Evolutionary conservation across 2,113 vertebrate species (phyloP).

Genomic region (Myiozetetes cayanensis): DNA sequence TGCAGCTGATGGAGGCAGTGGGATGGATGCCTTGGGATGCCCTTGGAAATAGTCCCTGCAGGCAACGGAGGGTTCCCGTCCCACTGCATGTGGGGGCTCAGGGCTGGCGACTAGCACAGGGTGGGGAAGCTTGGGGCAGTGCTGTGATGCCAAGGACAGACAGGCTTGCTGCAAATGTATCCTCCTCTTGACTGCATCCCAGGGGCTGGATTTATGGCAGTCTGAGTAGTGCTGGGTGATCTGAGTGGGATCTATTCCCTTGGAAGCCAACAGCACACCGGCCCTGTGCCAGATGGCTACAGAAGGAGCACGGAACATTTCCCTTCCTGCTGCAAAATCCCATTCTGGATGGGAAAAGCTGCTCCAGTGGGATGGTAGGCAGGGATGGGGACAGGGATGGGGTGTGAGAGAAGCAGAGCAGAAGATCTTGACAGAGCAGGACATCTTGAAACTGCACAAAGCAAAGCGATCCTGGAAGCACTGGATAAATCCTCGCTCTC

Average conservation of each 20-base stretch:
- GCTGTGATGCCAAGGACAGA: not conserved
- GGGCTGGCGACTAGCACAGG: not conserved
- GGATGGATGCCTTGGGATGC: not conserved
- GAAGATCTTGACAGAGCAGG: not conserved
- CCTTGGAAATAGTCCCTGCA: not conserved
- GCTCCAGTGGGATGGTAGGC: not conserved
- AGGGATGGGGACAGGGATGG: no score
- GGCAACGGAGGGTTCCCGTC: not conserved
- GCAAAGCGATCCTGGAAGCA: not conserved
- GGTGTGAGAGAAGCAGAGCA: accelerated
- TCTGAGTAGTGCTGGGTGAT: not conserved
- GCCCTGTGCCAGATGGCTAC: not conserved
- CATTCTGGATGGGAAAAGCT: accelerated
- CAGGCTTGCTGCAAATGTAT: accelerated
- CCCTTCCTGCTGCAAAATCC: not conserved
- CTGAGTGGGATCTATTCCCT: not conserved
- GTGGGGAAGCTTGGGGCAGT: not conserved
- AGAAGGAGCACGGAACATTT: not conserved
- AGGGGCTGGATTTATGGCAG: not conserved
- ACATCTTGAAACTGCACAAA: not conserved
- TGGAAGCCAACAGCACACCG: not conserved
- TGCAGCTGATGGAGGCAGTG: not conserved
- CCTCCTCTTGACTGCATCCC: not conserved
- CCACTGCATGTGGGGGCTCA: not conserved
- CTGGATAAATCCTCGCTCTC: not conserved